Evolutionary conservation across 2,113 vertebrate genomes (phyloP), one percentile per base, ranked within the genome.

Genomic region (Aptenodytes forsteri): DNA sequence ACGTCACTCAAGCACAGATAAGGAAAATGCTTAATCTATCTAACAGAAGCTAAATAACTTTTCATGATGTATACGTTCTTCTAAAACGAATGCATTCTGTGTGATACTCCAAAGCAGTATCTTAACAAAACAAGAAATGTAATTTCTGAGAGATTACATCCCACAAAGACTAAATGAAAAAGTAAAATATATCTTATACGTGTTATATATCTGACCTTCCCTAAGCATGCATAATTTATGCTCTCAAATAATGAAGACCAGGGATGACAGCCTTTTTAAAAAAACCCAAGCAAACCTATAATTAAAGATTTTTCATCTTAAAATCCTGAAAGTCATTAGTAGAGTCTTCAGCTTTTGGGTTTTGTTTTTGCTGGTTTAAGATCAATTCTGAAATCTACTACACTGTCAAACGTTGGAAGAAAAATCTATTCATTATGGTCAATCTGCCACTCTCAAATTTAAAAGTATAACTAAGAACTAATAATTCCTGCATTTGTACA

Each of bases 341-440:
- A 91, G 9, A 66, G 15, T 72, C 7, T 32, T 61, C 36, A 55
- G 10, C 13, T 81, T 87, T 50, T 72, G 32, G 9, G 81, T 71
- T 70, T 87, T 54, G 10, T 6, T 46, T 91, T 90, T 80, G 32
- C 34, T 72, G 1, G 16, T 61, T 47, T 55, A 77, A 93, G 40
- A 76, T 49, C 5, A 69, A 3, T 73, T 88, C 32, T 67, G 22
- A 89, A 71, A 78, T 59, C 8, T 11, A 65, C 12, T 50, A 81
- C 9, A 56, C 1, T 18, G 54, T 10, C 0, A 2, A 4, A 54
- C 8, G 25, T 0, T 10, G 23, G 12, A 18, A 80, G 32, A 79
- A 83, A 69, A 73, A 34, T 13, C 27, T 80, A 25, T 36, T 86
- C 10, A 29, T 46, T 72, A 52, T 8, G 10, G 18, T n/a, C 7